Base-by-base conservation (phyloP, 2,113 vertebrate genomes). In the Zapornia atra region DNA sequence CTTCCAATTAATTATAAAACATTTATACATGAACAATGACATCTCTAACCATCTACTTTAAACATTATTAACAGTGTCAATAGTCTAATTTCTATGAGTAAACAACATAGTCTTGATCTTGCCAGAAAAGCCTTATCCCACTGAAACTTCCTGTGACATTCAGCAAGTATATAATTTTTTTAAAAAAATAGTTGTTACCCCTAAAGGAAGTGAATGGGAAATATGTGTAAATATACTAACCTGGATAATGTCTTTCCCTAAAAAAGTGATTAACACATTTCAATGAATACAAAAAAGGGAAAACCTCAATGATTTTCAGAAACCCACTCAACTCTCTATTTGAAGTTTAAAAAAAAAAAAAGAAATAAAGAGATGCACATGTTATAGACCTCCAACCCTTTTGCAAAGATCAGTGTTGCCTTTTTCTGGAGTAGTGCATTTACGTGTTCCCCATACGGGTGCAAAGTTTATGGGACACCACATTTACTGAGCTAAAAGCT, bases 1-100 rank as follows among this genome's bases (percentile, higher is more conserved):
- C 68, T 93, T 86, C 96, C 91, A 94, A 84, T 88, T 97, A 95
- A 90, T 89, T 90, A 94, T 56, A 88, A 89, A 75, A 76, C 68
- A 87, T 81, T 91, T 86, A 75, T 76, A 61, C 70, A 61, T 15
- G 22, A 83, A 92, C 56, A 86, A n/a, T 53, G 66, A 78, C 90
- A 91, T 87, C 82, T 84, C 84, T 79, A 82, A 73, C 80, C 82
- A 84, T 65, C 80, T 92, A 36, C 76, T 88, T 91, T 86, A 93
- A 97, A 95, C 80, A 82, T 69, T 25, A 90, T 91, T 92, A 96
- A 64, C 65, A 90, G 33, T 65, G 81, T 70, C 94, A 94, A 83
- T 54, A 95, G 61, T 66, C 56, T 93, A 72, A 94, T 93, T 96
- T 96, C 82, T 93, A 2, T 57, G 90, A 50, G 50, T 75, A 93